Evolutionary conservation across 1,140 invertebrate species (phyloP), one percentile per base, ranked within the genome.

Genomic region (Hydropsyche tenuis): DNA sequence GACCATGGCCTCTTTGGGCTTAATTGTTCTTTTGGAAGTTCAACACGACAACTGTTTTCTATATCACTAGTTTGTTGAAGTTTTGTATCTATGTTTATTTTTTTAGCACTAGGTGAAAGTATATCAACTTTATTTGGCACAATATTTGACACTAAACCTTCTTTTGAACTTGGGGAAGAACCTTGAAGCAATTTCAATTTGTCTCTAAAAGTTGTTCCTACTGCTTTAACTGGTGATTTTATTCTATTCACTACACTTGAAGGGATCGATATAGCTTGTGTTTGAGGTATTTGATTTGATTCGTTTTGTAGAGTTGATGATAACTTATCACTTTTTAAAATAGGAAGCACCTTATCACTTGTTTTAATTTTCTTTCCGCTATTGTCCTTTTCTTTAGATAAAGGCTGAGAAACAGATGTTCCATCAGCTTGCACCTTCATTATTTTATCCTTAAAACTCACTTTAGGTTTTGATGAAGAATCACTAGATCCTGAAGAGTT

Each of bases 401-500:
- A 76, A 9, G 83, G 83, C 75, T 85, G 84, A 65, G 80, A 82
- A 22, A 85, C 80, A 16, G 85, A 80, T 0, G 84, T 85, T 14
- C 84, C 84, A 73, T 86, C 84, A 78, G 81, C 82, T 77, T 86
- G 83, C 0, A 86, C 82, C 80, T 86, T 84, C 72, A 85, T 79
- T 69, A 86, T 86, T 82, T 82, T 85, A 75, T 86, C 84, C 78
- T 78, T 83, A 80, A 86, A 86, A 78, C 85, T 86, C 66, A 86
- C 85, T 84, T 86, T 86, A 6, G 83, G 83, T 48, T 80, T 80
- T 1, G 81, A 81, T 12, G 81, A 76, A 25, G 84, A 81, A 63
- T 86, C 84, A 75, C 84, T 86, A 0, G 84, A 86, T 0, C 84
- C 84, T 2, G 84, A 85, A 6, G 84, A 85, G 72, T 85, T 85